Evolutionary conservation across 2,113 vertebrate species (phyloP), one percentile per base, ranked within the genome.

Genomic region (Stegostoma tigrinum): DNA sequence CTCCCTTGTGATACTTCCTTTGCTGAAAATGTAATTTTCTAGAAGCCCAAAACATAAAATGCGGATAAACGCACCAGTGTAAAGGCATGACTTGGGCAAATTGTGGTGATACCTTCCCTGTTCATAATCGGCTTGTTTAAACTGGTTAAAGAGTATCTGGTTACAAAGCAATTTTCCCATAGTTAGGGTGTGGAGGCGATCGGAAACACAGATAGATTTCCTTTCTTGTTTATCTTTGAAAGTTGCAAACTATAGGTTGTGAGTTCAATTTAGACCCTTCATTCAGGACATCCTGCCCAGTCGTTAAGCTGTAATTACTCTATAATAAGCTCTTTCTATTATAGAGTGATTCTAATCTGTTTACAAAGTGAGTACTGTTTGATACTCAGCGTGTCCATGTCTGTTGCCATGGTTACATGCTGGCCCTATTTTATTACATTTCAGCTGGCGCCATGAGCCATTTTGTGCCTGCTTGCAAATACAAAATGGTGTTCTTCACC

Each of bases 321-420:
- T 67, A 93, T 93, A 93, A 93, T 93, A 93, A 93, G 89, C 89
- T 93, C 89, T 67, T 93, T 66, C 89, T 93, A 66, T 93, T 66
- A 93, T 93, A 66, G 89, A 93, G 61, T 93, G 89, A 93, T 93
- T 61, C 89, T 93, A 93, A 93, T 93, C 89, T 93, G 89, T 93
- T 93, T 93, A 93, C 89, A 93, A 93, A 93, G 89, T 93, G 89
- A 93, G 89, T 66, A 93, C 89, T 93, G 89, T 93, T 93, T 93
- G 61, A 93, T 93, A 93, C 89, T 93, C 52, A 61, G 89, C 64
- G 61, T 93, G 89, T n/a, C 89, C 89, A 17, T 93, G 89, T 93
- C 89, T 93, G 89, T 93, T 93, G 89, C 89, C 89, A 2, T 93
- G 61, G 89, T 93, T 93, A 93, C 89, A 23, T 21, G 64, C 89